Percentiles rank a stretch among this genome's conserved stretches.
phyloP scores from a whole-genome alignment of 1,140 invertebrate genomes.

The Steinernema feltiae region DNA sequence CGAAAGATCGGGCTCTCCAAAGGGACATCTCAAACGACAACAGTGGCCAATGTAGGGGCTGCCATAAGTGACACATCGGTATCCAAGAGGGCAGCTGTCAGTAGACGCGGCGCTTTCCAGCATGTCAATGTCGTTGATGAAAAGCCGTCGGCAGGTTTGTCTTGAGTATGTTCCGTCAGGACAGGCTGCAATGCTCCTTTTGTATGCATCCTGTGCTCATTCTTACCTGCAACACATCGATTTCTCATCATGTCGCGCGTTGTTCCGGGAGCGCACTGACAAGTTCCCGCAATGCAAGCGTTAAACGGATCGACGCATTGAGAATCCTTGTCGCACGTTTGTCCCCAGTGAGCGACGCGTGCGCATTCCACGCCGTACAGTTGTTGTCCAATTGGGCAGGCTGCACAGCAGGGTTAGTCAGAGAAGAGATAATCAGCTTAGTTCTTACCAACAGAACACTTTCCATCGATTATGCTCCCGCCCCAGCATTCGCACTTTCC shows the following conservation, averaged over 20 bases:
- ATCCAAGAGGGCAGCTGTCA: conserved; percentile 56
- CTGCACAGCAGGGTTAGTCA: conserved; percentile 36
- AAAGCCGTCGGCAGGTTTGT: conserved; percentile 55
- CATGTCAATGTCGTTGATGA: conserved; percentile 58
- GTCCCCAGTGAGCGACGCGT: conserved; percentile 50
- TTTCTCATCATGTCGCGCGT: conserved; percentile 44
- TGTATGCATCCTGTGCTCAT: not conserved
- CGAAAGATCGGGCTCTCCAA: conserved; percentile 56
- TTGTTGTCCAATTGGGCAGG: conserved; percentile 55
- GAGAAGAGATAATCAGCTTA: too few species aligned
- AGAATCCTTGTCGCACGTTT: conserved; percentile 48
- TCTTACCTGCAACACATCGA: conserved; percentile 49
- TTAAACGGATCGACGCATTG: conserved; percentile 57
- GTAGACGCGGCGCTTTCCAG: conserved; percentile 57
- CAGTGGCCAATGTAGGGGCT: conserved; percentile 58
- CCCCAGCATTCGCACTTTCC: conserved; percentile 58
- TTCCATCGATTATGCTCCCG: conserved; percentile 54
- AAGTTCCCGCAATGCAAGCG: conserved; percentile 47
- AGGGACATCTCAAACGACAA: conserved; percentile 52
- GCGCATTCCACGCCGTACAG: conserved; percentile 56
- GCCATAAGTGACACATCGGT: conserved; percentile 57
- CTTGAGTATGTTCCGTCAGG: conserved; percentile 53
- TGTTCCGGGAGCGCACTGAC: conserved; percentile 55
- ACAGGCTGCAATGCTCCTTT: conserved; percentile 40
- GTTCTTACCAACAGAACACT: conserved; percentile 54